phyloP scores from a whole-genome alignment of 1,140 invertebrate species.

The Acromyrmex charruanus region DNA sequence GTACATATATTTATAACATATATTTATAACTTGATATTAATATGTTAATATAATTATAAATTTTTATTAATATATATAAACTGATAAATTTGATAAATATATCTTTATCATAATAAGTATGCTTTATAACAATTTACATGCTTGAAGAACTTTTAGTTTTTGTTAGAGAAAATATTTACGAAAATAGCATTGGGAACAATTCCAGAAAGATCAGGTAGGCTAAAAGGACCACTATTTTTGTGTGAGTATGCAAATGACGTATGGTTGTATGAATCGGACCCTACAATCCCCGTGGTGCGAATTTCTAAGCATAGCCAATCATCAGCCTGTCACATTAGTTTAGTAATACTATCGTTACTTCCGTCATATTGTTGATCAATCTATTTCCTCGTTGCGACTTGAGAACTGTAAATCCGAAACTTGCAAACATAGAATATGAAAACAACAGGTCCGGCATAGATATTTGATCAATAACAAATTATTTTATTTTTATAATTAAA shows the following conservation, averaged over 20 bases:
- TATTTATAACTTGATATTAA: too few relatives aligned
- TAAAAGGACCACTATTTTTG: slow-evolving; percentile 4
- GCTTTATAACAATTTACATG: not conserved
- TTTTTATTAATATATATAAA: not conserved
- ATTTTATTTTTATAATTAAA: not conserved
- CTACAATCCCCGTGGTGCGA: not conserved
- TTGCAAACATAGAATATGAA: not conserved
- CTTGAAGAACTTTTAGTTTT: not conserved
- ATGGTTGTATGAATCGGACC: not conserved
- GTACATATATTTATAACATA: too few relatives aligned
- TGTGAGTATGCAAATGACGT: not conserved
- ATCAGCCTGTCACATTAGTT: not conserved
- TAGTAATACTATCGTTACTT: not conserved
- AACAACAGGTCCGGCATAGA: not conserved
- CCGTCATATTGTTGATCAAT: not conserved
- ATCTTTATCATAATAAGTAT: not conserved
- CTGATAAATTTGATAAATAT: not conserved
- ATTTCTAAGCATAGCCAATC: not conserved
- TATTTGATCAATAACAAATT: not conserved
- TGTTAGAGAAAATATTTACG: not conserved
- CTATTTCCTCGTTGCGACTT: not conserved
- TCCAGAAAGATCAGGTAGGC: not conserved
- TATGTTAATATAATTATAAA: not conserved
- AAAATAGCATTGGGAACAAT: not conserved
- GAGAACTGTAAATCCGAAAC: not conserved